These are phyloP conservation scores for Wasmannia auropunctata DNA, from an alignment of 1,140 invertebrate genomes.

Conservation along the genomic window DNA sequence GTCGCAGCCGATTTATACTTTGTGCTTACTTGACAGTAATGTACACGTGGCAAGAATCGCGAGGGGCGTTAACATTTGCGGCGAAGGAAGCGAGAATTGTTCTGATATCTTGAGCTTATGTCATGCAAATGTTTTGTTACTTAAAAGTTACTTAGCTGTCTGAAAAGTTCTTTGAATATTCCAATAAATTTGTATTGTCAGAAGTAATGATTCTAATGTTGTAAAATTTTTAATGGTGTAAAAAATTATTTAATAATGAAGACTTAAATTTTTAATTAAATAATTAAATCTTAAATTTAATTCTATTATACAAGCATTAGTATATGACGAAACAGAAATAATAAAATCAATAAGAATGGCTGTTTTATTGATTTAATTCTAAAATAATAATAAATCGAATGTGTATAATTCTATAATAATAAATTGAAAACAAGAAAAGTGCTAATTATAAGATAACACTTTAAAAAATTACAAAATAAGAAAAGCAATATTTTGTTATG, in stretches of 20 bases:
- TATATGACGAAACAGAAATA: background rate
- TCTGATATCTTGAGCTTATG: background rate
- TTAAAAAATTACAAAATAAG: background rate
- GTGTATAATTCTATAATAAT: background rate
- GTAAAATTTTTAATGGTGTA: background rate
- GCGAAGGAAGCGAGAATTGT: background rate
- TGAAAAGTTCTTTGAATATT: too few species aligned
- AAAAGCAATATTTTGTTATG: background rate
- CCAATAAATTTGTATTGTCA: too few species aligned
- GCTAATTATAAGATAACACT: background rate
- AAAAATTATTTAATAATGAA: background rate
- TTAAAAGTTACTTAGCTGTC: background rate
- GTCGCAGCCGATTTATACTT: slow-evolving; percentile 29
- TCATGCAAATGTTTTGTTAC: background rate
- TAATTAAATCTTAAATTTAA: background rate
- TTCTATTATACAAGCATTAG: background rate
- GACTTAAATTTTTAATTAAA: too few species aligned
- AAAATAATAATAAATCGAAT: background rate
- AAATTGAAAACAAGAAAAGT: background rate
- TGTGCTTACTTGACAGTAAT: slow-evolving; percentile 28
- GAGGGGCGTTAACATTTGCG: background rate
- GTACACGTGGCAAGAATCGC: slow-evolving; percentile 12
- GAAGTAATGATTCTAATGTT: too few species aligned
- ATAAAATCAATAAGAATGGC: background rate
- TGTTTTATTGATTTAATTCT: background rate